Base-by-base conservation (phyloP, 2,888 invertebrate genomes). In the Habrosyne pyritoides region DNA sequence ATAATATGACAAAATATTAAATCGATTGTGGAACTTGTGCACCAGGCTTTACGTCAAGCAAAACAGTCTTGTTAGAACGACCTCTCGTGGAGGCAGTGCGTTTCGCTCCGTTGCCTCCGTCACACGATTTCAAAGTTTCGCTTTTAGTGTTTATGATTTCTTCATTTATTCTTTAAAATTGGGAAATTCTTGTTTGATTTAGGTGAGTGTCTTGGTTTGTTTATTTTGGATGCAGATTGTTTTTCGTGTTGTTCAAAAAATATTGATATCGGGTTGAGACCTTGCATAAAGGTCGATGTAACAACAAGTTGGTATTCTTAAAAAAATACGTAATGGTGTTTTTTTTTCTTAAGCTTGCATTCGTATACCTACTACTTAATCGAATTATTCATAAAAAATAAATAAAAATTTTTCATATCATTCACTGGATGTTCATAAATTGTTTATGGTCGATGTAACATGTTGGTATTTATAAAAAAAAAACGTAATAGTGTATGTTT, bases 31-130 rank as follows among this genome's bases (percentile, higher is more conserved):
- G n/a, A 33, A 36, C 46, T 56, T 54, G 59, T 59, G 55, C 49
- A 42, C 55, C 52, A 54, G 55, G 57, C 60, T 64, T 61, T 52
- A 64, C 55, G 58, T 55, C 55, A 56, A 52, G 49, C 33, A 54
- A 55, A 55, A 47, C 12, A 4, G 46, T 21, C 46, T 53, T 49
- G 54, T 53, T 55, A 52, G 60, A 53, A 51, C 67, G 69, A 56
- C 73, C 64, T 57, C 61, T 60, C 47, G 52, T 67, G 63, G 69
- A 74, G 75, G 63, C 87, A 87, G 88, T 87, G 73, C 66, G 83
- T 79, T 74, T 67, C 82, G 81, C 77, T 79, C 75, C 73, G 79
- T 64, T 70, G 83, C 67, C 67, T 71, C 56, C 70, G 74, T 63
- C 71, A 68, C 79, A 80, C 75, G 61, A 57, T 64, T 61, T 53